Evolutionary conservation across 2,888 invertebrate species (phyloP), one percentile per base, ranked within the genome.

Genomic region (Tillus elongatus): DNA sequence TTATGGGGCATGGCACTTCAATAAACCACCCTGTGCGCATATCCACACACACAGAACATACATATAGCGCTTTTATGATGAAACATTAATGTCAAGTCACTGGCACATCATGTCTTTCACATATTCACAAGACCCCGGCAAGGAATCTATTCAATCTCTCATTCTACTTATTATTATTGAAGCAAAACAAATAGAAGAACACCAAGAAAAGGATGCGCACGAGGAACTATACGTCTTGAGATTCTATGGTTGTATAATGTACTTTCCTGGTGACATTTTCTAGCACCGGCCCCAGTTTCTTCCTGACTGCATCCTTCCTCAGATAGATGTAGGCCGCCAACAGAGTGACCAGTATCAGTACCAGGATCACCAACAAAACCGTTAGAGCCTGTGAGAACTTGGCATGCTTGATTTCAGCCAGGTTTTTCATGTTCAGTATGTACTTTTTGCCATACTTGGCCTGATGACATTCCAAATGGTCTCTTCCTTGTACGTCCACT

Each of bases 201-300:
- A n/a, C n/a, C n/a, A n/a, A n/a, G n/a, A n/a, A n/a, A n/a, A n/a
- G n/a, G n/a, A n/a, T n/a, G n/a, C n/a, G n/a, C n/a, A n/a, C n/a
- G n/a, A n/a, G n/a, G 24, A 19, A n/a, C 24, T 47, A 57, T 26
- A 65, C 64, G 47, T 63, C 61, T 51, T 66, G 66, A 19, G 64
- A 61, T 45, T 67, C 64, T 14, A 83, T 82, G 4, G 79, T 78
- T 1, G 81, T 81, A 51, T 83, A 83, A 44, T 81, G 79, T 24
- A 82, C 82, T 57, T 81, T 79, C 54, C 77, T 73, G 24, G 77
- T 72, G 26, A 81, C 74, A 36, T 73, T 73, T 46, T 79, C 75
- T 31, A 81, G 67, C 15, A 80, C 66, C 1, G 80, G 79, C 15
- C 68, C 69, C 27, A 78, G 67, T 57, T 72, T 73, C 40, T 67